Conservation (phyloP, 2,113 vertebrate species). For the Tenrec ecaudatus region DNA sequence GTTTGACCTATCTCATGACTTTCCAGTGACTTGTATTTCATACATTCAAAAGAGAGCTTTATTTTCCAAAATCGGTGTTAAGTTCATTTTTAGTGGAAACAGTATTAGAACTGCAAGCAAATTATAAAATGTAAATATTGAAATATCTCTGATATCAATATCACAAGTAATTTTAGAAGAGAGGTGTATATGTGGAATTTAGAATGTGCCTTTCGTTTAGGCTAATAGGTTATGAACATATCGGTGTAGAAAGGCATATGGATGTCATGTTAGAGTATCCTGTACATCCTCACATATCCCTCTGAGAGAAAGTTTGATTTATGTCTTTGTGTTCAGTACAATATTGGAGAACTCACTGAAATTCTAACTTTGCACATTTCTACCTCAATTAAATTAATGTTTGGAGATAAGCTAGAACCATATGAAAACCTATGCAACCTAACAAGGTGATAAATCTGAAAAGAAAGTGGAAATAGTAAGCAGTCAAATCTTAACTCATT, state of each 20-base stretch:
- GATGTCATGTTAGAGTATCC: too few relatives aligned
- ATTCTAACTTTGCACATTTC: slow-evolving; percentile 27
- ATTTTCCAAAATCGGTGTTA: background rate
- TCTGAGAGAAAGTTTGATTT: too few relatives aligned
- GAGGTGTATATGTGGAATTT: too few relatives aligned
- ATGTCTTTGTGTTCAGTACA: too few relatives aligned
- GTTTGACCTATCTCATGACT: background rate
- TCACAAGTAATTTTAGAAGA: too few relatives aligned
- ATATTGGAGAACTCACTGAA: background rate
- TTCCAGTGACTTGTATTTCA: background rate
- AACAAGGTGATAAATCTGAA: background rate
- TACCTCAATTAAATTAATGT: background rate
- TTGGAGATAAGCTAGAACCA: background rate
- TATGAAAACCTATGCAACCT: background rate
- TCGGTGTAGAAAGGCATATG: too few relatives aligned
- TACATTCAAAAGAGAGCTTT: background rate
- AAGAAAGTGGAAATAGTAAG: slow-evolving; percentile 18
- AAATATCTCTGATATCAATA: too few relatives aligned
- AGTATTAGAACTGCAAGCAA: background rate
- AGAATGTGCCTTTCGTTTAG: too few relatives aligned
- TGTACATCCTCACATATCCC: too few relatives aligned
- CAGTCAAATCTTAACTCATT: background rate
- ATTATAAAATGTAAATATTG: background rate
- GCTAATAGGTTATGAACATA: too few relatives aligned
- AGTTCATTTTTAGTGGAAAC: background rate